These are phyloP conservation scores for Xiphophorus couchianus DNA, from an alignment of 2,113 vertebrate species.

Conservation along the genomic window DNA sequence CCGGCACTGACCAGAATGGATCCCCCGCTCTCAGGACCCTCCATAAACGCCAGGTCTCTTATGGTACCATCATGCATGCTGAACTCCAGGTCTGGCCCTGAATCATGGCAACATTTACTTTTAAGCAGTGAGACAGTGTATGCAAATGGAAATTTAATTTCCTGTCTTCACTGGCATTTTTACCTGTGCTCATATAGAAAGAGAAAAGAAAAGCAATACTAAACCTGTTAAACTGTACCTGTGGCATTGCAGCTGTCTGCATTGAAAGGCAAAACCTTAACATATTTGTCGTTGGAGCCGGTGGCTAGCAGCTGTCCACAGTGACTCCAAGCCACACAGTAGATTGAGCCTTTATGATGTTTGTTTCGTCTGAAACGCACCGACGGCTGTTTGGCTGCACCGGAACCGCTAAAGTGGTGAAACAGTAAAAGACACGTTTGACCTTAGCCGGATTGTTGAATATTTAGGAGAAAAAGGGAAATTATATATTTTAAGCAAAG, in stretches of 20 bases:
- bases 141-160: too few relatives aligned
- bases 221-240: slow-evolving; percentile 69
- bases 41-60: slow-evolving; percentile 97
- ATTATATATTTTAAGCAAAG: neutral
- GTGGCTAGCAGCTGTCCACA: slow-evolving; percentile 96
- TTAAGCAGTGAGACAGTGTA: neutral
- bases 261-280: slow-evolving; percentile 97
- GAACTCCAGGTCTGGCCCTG: slow-evolving; percentile 93
- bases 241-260: slow-evolving; percentile 94
- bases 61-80: slow-evolving; percentile 99
- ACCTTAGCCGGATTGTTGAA: neutral
- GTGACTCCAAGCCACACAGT: slow-evolving; percentile 97
- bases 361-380: slow-evolving; percentile 98
- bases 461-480: neutral
- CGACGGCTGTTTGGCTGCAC: slow-evolving; percentile 84
- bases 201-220: neutral
- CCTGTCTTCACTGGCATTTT: too few relatives aligned
- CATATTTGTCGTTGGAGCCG: slow-evolving; percentile 97
- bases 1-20: slow-evolving; percentile 97
- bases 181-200: too few relatives aligned
- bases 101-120: slow-evolving; percentile 72
- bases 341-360: slow-evolving; percentile 98
- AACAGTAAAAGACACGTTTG: neutral
- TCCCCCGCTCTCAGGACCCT: slow-evolving; percentile 94
- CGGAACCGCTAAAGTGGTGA: slow-evolving; percentile 74